These are phyloP conservation scores for Clarias fuscus DNA, from an alignment of 2,797 vertebrate genomes.

Conservation along the genomic window DNA sequence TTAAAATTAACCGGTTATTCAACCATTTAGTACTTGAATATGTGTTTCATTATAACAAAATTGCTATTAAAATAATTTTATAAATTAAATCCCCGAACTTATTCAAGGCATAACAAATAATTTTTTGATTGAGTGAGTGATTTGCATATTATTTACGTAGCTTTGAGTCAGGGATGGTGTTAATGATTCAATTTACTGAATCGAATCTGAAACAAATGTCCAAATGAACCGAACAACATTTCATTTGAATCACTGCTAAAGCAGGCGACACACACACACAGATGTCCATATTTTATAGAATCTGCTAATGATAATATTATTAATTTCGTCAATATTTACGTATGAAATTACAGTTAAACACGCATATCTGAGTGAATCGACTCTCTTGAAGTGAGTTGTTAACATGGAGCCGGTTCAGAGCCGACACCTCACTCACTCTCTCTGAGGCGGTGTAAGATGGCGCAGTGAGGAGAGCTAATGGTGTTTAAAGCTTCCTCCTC, in stretches of 20 bases:
- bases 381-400: background rate
- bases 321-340: background rate
- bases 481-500: background rate
- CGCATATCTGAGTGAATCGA: background rate
- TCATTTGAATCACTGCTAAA: background rate
- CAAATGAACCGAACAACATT: background rate
- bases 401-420: background rate
- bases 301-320: background rate
- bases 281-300: too few relatives aligned
- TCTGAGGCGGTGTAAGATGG: background rate
- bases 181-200: background rate
- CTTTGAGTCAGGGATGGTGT: background rate
- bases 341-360: background rate
- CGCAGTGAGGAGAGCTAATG: slow-evolving; percentile 10
- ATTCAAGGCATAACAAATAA: too few relatives aligned
- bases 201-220: background rate
- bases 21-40: too few relatives aligned
- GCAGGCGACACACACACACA: too few relatives aligned
- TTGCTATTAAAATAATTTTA: too few relatives aligned
- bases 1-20: too few relatives aligned
- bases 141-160: background rate
- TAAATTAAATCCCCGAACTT: too few relatives aligned
- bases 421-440: background rate
- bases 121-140: background rate
- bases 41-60: too few relatives aligned